These are phyloP conservation scores for Calyptomena viridis DNA, from an alignment of 2,113 vertebrate species.

Conservation along the genomic window DNA sequence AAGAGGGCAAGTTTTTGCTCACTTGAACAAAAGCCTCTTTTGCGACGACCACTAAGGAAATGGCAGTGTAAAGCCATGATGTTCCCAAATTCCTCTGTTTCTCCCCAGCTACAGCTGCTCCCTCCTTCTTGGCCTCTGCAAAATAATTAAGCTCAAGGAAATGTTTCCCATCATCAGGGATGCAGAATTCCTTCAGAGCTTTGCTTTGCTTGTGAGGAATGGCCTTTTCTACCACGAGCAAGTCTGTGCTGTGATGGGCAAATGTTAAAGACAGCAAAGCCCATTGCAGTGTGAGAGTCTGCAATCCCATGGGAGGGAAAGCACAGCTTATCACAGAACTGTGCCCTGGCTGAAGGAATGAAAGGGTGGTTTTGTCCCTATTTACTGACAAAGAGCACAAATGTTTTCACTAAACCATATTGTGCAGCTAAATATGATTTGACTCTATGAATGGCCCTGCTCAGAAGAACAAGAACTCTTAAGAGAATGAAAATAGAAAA, in stretches of 20 bases:
- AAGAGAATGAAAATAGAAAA: not conserved
- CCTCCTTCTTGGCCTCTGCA: not conserved
- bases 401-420: not conserved
- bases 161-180: not conserved
- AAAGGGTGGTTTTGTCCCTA: not conserved
- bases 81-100: not conserved
- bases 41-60: not conserved
- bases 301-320: fast-evolving
- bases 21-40: not conserved
- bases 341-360: not conserved
- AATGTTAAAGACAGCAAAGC: not conserved
- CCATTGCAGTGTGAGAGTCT: not conserved
- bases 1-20: not conserved
- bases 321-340: not conserved
- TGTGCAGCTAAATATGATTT: not conserved
- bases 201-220: not conserved
- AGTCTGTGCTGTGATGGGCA: not conserved
- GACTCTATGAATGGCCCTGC: not conserved
- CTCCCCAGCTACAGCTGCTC: not conserved
- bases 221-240: not conserved
- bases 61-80: not conserved
- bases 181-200: not conserved
- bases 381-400: not conserved
- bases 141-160: not conserved
- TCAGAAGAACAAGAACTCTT: not conserved